Evolutionary conservation across 2,113 vertebrate species (phyloP).

Genomic region (Lucifuga dentata): DNA sequence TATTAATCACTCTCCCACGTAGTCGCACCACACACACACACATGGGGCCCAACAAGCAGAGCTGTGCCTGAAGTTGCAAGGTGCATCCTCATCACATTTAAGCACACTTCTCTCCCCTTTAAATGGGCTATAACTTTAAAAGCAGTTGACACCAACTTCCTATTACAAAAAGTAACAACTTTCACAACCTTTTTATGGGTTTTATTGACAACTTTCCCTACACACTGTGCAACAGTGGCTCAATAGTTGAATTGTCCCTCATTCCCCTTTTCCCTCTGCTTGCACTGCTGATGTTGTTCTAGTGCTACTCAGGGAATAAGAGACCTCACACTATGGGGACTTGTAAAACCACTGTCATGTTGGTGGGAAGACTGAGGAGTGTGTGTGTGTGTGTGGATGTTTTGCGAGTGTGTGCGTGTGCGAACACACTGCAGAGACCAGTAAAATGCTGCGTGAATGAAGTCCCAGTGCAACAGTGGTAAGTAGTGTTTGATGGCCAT

Average conservation of each 20-base stretch:
- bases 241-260: conserved; percentile 69
- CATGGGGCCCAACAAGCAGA: too few relatives aligned
- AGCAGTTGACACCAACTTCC: conserved; percentile 78
- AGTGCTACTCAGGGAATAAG: conserved; percentile 71
- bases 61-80: conserved; percentile 43
- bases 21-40: conserved; percentile 33
- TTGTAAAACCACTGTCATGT: conserved; percentile 81
- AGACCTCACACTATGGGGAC: conserved; percentile 81
- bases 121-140: conserved; percentile 80
- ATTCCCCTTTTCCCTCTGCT: conserved; percentile 25
- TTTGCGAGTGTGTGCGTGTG: conserved; percentile 26
- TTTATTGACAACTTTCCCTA: conserved; percentile 75
- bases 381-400: conserved; percentile 49
- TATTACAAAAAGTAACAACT: conserved; percentile 77
- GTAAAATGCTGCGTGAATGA: conserved; percentile 83
- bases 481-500: conserved; percentile 90
- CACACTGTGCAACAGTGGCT: conserved; percentile 53
- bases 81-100: conserved; percentile 74
- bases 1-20: background rate
- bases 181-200: conserved; percentile 77
- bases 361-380: conserved; percentile 67
- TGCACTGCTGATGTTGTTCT: conserved; percentile 72
- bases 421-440: conserved; percentile 72
- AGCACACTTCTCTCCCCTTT: conserved; percentile 72
- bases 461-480: conserved; percentile 81